Conservation (phyloP, 2,113 vertebrate genomes). For the Bombycilla garrulus region DNA sequence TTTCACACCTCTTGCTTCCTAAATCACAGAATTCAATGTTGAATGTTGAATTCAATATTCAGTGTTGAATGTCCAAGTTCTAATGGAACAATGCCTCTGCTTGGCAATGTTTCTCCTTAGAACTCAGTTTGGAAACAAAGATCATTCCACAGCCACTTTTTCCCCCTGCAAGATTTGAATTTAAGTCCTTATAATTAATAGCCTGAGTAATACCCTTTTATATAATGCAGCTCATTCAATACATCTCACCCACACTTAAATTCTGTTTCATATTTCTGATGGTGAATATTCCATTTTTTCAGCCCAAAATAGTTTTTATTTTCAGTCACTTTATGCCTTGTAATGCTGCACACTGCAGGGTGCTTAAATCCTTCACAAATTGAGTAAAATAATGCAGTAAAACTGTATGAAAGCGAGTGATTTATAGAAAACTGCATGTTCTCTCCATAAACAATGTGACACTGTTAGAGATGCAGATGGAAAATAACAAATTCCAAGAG, state of each 20-base stretch:
- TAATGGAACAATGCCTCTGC: neutral
- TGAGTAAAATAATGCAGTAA: neutral
- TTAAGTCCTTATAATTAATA: neutral
- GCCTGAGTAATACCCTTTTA: neutral
- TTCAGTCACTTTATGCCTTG: neutral
- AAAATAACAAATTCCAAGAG: slow-evolving; percentile 19
- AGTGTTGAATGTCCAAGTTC: accelerated
- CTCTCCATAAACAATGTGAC: neutral
- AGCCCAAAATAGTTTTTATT: slow-evolving; percentile 21
- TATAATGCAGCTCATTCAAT: slow-evolving; percentile 26
- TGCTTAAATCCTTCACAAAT: neutral
- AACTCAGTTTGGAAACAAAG: neutral
- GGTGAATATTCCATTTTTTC: slow-evolving; percentile 24
- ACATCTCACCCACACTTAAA: slow-evolving; percentile 25
- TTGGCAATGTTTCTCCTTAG: neutral
- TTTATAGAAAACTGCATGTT: neutral
- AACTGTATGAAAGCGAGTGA: neutral
- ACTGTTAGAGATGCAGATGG: neutral
- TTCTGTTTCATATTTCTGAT: slow-evolving; percentile 13
- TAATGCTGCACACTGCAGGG: neutral
- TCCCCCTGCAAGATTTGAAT: neutral
- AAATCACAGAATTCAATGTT: accelerated
- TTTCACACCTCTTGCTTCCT: neutral
- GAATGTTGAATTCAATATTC: neutral
- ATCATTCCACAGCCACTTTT: neutral